Evolutionary conservation across 2,888 invertebrate species (phyloP).

Genomic region (Capitulum mitella): DNA sequence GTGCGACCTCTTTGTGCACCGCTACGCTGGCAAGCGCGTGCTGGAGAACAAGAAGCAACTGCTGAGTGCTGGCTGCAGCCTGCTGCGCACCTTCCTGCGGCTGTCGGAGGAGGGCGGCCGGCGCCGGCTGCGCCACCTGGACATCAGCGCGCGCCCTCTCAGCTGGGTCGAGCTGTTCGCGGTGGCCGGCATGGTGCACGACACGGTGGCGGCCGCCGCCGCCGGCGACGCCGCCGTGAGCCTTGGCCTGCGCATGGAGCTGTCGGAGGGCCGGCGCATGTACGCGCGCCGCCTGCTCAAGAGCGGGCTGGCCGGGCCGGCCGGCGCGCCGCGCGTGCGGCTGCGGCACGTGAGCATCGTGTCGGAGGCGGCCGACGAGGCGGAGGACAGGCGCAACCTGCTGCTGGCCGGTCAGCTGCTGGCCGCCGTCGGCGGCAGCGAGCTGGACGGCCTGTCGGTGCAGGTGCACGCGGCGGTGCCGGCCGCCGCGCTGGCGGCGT

Average conservation of each 20-base stretch:
- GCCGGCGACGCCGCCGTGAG: neutral
- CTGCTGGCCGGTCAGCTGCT: constrained; percentile 3
- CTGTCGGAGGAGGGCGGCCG: neutral
- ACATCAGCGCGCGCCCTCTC: constrained; percentile 14
- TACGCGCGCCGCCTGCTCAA: constrained; percentile 11
- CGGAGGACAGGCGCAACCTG: neutral
- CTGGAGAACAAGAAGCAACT: constrained; percentile 15
- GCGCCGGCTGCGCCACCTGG: constrained; percentile 8
- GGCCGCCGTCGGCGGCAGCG: neutral
- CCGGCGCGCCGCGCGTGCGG: neutral
- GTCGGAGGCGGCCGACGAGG: neutral
- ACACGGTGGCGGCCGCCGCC: neutral
- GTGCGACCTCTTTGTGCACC: constrained; percentile 4
- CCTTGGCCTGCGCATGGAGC: neutral
- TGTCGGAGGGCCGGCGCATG: constrained; percentile 7
- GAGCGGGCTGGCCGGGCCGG: neutral
- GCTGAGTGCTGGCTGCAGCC: constrained; percentile 10
- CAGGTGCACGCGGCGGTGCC: constrained; percentile 5
- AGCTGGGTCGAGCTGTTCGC: constrained; percentile 17
- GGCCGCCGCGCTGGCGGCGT: neutral
- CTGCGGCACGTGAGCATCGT: neutral
- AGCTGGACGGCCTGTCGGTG: neutral
- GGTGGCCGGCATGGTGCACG: neutral
- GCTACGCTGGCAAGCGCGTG: constrained; percentile 7
- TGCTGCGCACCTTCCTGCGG: neutral